Evolutionary conservation across 2,888 invertebrate species (phyloP).

Genomic region (Dorcus hopei): DNA sequence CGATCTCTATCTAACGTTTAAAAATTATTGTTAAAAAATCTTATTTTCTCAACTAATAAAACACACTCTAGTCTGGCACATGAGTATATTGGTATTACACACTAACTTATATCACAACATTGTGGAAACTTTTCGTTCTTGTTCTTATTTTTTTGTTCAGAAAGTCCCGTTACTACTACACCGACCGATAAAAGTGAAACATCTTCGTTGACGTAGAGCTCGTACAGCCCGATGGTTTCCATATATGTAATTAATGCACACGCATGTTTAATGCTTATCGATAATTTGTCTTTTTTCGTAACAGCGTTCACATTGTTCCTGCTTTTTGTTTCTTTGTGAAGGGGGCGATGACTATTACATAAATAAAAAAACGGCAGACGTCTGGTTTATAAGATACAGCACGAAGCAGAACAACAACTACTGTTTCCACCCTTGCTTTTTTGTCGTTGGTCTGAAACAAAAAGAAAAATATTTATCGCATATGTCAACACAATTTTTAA

Average conservation of each 20-base stretch:
- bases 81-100: slow-evolving; percentile 47
- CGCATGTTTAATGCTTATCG: no score
- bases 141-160: slow-evolving; percentile 19
- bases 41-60: slow-evolving; percentile 13
- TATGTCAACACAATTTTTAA: background rate
- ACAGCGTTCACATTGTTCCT: background rate
- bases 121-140: slow-evolving; percentile 42
- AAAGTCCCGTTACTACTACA: background rate
- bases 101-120: slow-evolving; percentile 52
- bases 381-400: slow-evolving; percentile 79
- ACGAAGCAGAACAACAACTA: slow-evolving; percentile 91
- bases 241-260: no score
- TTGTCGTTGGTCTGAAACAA: slow-evolving; percentile 86
- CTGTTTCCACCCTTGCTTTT: slow-evolving; percentile 93
- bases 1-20: slow-evolving; percentile 20
- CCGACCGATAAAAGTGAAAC: background rate
- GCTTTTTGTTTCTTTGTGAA: slow-evolving; percentile 9
- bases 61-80: slow-evolving; percentile 48
- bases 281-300: slow-evolving; percentile 1
- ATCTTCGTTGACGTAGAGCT: no score
- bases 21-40: slow-evolving; percentile 20
- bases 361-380: background rate
- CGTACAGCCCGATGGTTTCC: no score
- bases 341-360: slow-evolving; percentile 9
- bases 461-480: slow-evolving; percentile 17